phyloP scores from a whole-genome alignment of 2,888 invertebrate species.

The Mycalesis mineus region DNA sequence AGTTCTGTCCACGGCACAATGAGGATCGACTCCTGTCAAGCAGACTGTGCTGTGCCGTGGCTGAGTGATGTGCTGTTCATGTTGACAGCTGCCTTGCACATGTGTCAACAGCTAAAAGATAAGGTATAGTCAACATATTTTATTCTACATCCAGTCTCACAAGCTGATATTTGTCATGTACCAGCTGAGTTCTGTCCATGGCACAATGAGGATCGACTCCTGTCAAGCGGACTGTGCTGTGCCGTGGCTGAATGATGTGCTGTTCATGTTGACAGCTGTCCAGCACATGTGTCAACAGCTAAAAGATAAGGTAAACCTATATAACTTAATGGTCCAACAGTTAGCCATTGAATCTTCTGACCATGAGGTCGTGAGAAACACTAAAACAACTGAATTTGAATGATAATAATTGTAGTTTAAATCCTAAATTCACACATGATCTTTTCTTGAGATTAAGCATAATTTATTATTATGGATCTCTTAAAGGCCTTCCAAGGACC shows the following conservation, averaged over 20 bases:
- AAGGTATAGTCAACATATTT: conserved; percentile 99
- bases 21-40: conserved; percentile 93
- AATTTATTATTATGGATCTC: too few relatives aligned
- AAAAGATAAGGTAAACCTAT: conserved; percentile 43
- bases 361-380: too few relatives aligned
- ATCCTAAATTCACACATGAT: too few relatives aligned
- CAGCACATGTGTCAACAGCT: conserved; percentile 97
- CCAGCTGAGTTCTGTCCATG: conserved; percentile 91
- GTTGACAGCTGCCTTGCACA: conserved; percentile 93
- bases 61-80: conserved; percentile 94
- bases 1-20: conserved; percentile 91
- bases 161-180: conserved; percentile 97
- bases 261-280: conserved; percentile 93
- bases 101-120: conserved; percentile 97
- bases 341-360: too few relatives aligned
- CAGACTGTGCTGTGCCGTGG: conserved; percentile 97
- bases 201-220: conserved; percentile 92
- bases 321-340: too few relatives aligned
- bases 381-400: not conserved
- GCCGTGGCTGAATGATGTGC: conserved; percentile 96
- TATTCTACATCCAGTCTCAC: conserved; percentile 98
- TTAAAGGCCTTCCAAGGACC: too few relatives aligned
- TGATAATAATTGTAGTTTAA: too few relatives aligned
- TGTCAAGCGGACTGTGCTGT: conserved; percentile 96
- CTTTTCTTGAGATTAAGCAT: too few relatives aligned